These are phyloP conservation scores for Datnioides undecimradiatus DNA, from an alignment of 2,113 vertebrate species.

Conservation along the genomic window DNA sequence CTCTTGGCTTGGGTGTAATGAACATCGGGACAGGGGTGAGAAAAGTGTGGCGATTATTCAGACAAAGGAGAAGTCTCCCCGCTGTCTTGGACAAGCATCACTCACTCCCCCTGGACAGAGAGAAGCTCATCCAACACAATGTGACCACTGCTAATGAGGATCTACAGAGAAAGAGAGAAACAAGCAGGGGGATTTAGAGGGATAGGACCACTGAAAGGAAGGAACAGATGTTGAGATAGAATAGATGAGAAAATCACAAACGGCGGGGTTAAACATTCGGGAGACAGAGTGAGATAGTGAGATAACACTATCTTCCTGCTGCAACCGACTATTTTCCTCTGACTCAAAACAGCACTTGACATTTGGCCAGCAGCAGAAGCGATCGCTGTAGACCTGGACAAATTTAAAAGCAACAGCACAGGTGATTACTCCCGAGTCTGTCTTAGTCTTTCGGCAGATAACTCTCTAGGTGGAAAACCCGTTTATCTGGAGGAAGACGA, in stretches of 20 bases:
- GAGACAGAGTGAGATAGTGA: not conserved
- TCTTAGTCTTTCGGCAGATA: slow-evolving; percentile 31
- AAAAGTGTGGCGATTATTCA: slow-evolving; percentile 32
- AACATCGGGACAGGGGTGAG: slow-evolving; percentile 4
- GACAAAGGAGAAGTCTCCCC: slow-evolving; percentile 9
- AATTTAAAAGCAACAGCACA: slow-evolving; percentile 34
- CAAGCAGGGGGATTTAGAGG: slow-evolving; percentile 4
- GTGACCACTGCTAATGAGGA: slow-evolving; percentile 38
- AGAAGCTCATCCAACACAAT: slow-evolving; percentile 23
- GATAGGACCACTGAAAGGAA: slow-evolving; percentile 9
- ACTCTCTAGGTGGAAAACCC: slow-evolving; percentile 12
- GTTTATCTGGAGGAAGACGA: slow-evolving; percentile 30
- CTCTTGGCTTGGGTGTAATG: slow-evolving; percentile 3
- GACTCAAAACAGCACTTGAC: slow-evolving; percentile 57
- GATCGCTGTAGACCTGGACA: slow-evolving; percentile 43
- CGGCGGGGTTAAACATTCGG: slow-evolving; percentile 5
- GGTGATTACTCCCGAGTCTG: slow-evolving; percentile 17
- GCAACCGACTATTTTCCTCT: slow-evolving; percentile 38
- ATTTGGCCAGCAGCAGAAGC: slow-evolving; percentile 53
- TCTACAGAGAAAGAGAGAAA: slow-evolving; percentile 17
- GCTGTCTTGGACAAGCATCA: slow-evolving; percentile 22
- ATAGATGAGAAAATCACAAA: slow-evolving; percentile 28
- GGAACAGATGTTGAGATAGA: slow-evolving; percentile 16
- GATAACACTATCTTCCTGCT: slow-evolving; percentile 28
- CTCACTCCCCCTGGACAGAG: slow-evolving; percentile 14